Percentiles rank a stretch among this genome's conserved stretches.
Evolutionary conservation across 2,113 vertebrate genomes (phyloP).

Genomic region (Suncus etruscus): DNA sequence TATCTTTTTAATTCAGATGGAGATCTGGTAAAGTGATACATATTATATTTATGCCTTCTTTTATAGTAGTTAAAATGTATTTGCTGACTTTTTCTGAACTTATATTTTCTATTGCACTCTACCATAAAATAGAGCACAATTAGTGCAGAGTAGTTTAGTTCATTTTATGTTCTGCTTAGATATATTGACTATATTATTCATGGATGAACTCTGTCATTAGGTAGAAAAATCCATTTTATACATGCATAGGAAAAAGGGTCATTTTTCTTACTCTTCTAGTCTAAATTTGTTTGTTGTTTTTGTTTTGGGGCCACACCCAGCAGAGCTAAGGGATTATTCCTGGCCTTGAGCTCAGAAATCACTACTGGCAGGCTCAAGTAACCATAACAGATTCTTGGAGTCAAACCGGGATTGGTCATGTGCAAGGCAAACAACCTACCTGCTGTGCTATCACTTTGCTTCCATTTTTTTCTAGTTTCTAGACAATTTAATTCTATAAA

Average conservation of each 20-base stretch:
- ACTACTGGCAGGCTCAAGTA: no score
- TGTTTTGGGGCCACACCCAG: no score
- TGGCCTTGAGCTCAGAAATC: no score
- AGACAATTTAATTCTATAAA: neutral
- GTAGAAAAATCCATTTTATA: neutral
- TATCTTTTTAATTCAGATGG: neutral
- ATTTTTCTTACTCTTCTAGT: neutral
- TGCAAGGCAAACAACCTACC: no score
- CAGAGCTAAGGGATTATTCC: no score
- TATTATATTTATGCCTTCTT: neutral
- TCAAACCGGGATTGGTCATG: no score
- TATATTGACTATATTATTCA: conserved; percentile 1
- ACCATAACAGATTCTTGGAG: no score
- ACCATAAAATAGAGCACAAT: neutral
- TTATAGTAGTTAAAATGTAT: no score
- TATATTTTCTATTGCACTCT: conserved; percentile 12
- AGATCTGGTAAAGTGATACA: neutral
- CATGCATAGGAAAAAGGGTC: neutral
- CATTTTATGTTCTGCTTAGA: neutral
- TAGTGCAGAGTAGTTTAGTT: neutral
- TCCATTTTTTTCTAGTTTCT: neutral
- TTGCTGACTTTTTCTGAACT: neutral
- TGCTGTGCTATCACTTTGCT: no score
- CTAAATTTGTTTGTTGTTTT: no score
- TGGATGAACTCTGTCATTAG: neutral